Evolutionary conservation across 1,140 invertebrate species (phyloP), one percentile per base, ranked within the genome.

Genomic region (Heliothis virescens): DNA sequence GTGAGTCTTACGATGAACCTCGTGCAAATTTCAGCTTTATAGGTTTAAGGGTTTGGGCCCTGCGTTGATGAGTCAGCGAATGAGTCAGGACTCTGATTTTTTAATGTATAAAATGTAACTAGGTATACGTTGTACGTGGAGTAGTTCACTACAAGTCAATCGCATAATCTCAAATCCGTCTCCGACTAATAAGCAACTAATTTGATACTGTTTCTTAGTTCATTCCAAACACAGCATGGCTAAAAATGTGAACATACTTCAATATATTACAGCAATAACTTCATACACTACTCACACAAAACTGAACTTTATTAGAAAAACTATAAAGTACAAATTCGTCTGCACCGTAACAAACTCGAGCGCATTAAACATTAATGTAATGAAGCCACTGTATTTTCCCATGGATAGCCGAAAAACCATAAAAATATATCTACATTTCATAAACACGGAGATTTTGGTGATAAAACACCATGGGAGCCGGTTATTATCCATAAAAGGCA

Each of bases 341-440:
- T 26, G 18, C 0, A n/a, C 16, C 0, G 10, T 2, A 48, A 48
- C 11, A 9, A 26, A 65, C 48, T 53, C 21, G 11, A 29, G 67
- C 12, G 12, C 67, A 62, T 52, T 53, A 53, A 76, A 76, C 50
- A 76, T 74, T 53, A 74, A 75, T 60, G 63, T 71, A 69, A 81
- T 81, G 75, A 72, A 77, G 74, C 80, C 65, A 81, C 73, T 77
- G 65, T 72, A 48, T 76, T 77, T 81, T 81, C 80, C 75, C 80
- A 81, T 78, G 80, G 57, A 21, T 74, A 57, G 62, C 74, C 75
- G 53, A 76, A 60, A 60, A 63, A 41, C 67, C 74, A 71, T 77
- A 77, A 81, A 77, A 72, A 77, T 62, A 72, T 77, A 63, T 81
- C 55, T 72, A 81, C 77, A 81, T 77, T 81, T 81, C 74, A 81